Evolutionary conservation across 1,140 invertebrate species (phyloP), one percentile per base, ranked within the genome.

Genomic region (Pristionchus pacificus): DNA sequence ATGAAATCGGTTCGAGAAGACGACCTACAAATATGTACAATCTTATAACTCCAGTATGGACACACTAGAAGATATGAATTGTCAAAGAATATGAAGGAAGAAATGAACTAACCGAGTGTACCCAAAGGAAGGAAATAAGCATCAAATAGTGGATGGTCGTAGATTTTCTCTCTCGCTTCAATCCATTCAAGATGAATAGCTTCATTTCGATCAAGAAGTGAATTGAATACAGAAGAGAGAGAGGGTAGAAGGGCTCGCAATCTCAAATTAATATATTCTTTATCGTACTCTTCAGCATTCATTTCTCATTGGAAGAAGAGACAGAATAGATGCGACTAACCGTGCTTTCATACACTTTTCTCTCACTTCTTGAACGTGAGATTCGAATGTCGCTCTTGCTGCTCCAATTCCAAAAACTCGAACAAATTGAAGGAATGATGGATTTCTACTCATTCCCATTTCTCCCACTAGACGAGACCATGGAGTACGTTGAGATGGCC

Each of bases 201-300:
- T 13, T 67, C 63, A 13, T 71, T 28, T 29, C 64, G 70, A 15
- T 67, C 70, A 24, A 71, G 30, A 10, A 71, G 38, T 28, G 64
- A 38, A 14, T 30, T 33, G 38, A 71, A 71, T 15, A 71, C 64
- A 28, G 70, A 32, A 27, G 64, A 65, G 2, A 71, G 65, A 31
- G 49, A 49, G 3, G 70, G 70, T 2, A 71, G 49, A 30, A 70
- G 57, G 57, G 70, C 64, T 24, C 59, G 31, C 27, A 80, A 65
- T 57, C 80, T 78, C 24, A 49, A 55, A 6, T 74, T 70, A 58
- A 80, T 59, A 78, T 78, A 49, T 49, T 49, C 38, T 49, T 49
- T 49, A 49, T 49, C 70, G 31, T 19, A 33, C 60, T 60, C 28
- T 14, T 77, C 30, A 10, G 19, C 38, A 49, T 6, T 49, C 6